These are phyloP conservation scores for Gonioctena quinquepunctata DNA, from an alignment of 1,140 invertebrate genomes.

Conservation along the genomic window DNA sequence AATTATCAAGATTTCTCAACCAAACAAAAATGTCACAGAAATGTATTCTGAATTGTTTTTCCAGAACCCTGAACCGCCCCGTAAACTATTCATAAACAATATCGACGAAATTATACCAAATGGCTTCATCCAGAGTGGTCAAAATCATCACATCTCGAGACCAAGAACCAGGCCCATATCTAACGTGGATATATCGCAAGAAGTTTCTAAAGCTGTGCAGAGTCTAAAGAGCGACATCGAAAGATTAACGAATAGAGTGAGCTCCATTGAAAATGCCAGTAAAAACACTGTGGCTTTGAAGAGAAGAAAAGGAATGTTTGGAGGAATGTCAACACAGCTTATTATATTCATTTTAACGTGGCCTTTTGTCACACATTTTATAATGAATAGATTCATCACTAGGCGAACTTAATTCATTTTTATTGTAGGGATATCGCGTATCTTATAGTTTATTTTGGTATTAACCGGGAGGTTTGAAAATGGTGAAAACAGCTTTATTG, in stretches of 20 bases:
- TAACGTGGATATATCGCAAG: conserved; percentile 49
- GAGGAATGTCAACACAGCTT: conserved; percentile 58
- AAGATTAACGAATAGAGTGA: conserved; percentile 54
- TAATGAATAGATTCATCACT: conserved; percentile 46
- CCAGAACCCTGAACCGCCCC: conserved; percentile 40
- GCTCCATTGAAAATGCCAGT: conserved; percentile 48
- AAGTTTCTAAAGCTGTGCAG: conserved; percentile 55
- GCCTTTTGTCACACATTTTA: conserved; percentile 62
- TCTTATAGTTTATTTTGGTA: no score
- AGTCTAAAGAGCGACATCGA: conserved; percentile 56
- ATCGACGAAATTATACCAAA: conserved; percentile 25
- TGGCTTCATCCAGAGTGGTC: conserved; percentile 31
- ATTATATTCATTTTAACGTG: conserved; percentile 62
- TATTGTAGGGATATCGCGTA: no score
- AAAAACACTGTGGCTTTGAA: conserved; percentile 7
- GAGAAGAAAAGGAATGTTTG: conserved; percentile 29
- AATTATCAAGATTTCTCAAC: no score
- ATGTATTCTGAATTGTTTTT: no score
- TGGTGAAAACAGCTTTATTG: no score
- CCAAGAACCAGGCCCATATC: conserved; percentile 31
- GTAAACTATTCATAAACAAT: conserved; percentile 7
- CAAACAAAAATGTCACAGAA: no score
- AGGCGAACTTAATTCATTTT: background rate
- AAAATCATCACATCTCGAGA: conserved; percentile 38
- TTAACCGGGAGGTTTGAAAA: no score